Base-by-base conservation (phyloP, 2,888 invertebrate species). In the Loripinus fragilis region DNA sequence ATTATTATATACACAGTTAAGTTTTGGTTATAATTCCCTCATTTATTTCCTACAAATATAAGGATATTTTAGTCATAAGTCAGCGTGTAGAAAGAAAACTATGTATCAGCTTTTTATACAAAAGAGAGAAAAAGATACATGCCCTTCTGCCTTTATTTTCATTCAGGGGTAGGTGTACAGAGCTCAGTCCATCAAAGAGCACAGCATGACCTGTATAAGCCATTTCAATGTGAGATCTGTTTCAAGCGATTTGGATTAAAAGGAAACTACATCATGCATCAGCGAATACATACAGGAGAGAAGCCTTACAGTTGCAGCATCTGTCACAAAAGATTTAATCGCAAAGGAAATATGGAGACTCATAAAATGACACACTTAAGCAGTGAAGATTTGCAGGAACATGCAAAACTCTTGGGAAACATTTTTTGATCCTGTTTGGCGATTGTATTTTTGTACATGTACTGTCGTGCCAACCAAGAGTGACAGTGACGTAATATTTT, bases 301-400 rank as follows among this genome's bases (percentile, higher is more conserved):
- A 60, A 60, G 17, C 60, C 60, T 2, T 33, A 10, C 28, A 17
- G 3, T 5, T 60, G 60, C n/a, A 17, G 3, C 7, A 20, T 33
- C 28, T 60, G 60, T 20, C 28, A 28, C 2, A 60, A 60, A 60
- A 7, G 28, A 20, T 60, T 60, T 28, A 60, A 33, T 33, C 30
- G 60, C 17, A 60, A 60, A 60, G 60, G 60, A 60, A 60, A 60
- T 28, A 60, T 60, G 60, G 10, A 28, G 33, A 33, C 60, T 2
- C 60, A 60, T 60, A 60, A 33, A 60, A 5, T 60, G 60, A 60
- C 60, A 12, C 60, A 60, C 33, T 33, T 20, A 17, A 60, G 12
- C 25, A 17, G 3, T n/a, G 17, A 12, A 3, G 45, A 45, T 20
- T 20, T 45, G 8, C 45, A 17, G 45, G 20, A 20, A 20, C 45